Conservation (phyloP, 2,113 vertebrate species). For the Triplophysa siluroides region DNA sequence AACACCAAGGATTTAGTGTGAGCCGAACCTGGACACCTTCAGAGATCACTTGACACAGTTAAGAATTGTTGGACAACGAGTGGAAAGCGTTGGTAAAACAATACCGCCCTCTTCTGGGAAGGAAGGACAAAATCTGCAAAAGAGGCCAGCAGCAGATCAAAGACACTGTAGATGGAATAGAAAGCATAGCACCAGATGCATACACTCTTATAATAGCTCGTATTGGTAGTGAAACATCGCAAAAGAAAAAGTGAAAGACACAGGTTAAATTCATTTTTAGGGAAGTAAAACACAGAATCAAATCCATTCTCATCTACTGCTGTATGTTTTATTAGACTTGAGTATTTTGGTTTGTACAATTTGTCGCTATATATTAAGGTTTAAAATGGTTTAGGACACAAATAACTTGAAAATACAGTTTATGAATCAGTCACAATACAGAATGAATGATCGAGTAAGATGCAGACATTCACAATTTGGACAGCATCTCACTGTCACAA, state of each 20-base stretch:
- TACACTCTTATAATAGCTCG: slow-evolving; percentile 35
- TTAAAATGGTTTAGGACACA: slow-evolving; percentile 6
- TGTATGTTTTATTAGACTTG: background rate
- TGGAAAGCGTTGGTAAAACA: slow-evolving; percentile 23
- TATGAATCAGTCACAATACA: slow-evolving; percentile 33
- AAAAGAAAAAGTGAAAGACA: slow-evolving; percentile 19
- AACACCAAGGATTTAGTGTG: no score
- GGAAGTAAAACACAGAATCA: background rate
- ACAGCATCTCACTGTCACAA: slow-evolving; percentile 33
- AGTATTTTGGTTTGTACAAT: background rate
- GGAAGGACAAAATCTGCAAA: background rate
- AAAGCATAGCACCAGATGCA: slow-evolving; percentile 30
- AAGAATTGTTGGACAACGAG: background rate
- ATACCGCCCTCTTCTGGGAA: slow-evolving; percentile 53
- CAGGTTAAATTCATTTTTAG: slow-evolving; percentile 22
- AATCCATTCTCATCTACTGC: background rate
- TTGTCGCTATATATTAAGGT: background rate
- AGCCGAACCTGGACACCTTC: background rate
- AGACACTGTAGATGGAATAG: slow-evolving; percentile 1
- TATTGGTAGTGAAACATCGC: slow-evolving; percentile 5
- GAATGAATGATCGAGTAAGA: slow-evolving; percentile 42
- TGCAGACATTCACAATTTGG: slow-evolving; percentile 40
- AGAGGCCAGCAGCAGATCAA: background rate
- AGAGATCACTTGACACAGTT: background rate
- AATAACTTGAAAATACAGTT: slow-evolving; percentile 11